These are phyloP conservation scores for Batillaria attramentaria DNA, from an alignment of 1,140 invertebrate species.

Conservation along the genomic window DNA sequence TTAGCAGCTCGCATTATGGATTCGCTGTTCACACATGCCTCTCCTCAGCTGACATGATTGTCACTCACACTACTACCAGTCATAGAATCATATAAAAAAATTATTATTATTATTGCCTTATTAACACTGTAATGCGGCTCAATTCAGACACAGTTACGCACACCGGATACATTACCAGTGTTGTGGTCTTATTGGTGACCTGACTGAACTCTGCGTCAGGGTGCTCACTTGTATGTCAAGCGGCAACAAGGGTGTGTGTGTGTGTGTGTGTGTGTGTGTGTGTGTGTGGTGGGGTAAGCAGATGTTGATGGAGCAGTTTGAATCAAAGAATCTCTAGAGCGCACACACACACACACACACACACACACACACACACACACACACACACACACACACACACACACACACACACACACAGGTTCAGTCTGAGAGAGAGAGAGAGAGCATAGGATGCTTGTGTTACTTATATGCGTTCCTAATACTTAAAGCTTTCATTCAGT, in stretches of 20 bases:
- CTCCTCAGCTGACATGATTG: background rate
- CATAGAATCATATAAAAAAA: background rate
- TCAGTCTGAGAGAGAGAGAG: too few species aligned
- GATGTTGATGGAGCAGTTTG: too few species aligned
- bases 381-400: constrained; percentile 18
- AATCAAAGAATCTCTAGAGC: too few species aligned
- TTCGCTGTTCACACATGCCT: background rate
- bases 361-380: constrained; percentile 12
- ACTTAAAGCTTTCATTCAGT: too few species aligned
- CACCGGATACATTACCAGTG: too few species aligned
- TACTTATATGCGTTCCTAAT: too few species aligned
- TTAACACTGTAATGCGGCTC: too few species aligned
- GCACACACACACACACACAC: background rate
- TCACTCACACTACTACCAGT: background rate
- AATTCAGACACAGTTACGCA: too few species aligned
- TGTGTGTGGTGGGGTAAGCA: constrained; percentile 21
- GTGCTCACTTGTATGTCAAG: constrained; percentile 5
- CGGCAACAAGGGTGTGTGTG: background rate
- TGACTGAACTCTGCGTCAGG: too few species aligned
- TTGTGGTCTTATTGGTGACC: too few species aligned
- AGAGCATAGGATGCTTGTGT: too few species aligned
- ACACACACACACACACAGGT: constrained; percentile 13
- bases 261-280: background rate
- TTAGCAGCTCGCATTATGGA: background rate
- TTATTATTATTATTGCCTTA: background rate